Conservation (phyloP, 2,888 invertebrate species). For the Callinectes sapidus region DNA sequence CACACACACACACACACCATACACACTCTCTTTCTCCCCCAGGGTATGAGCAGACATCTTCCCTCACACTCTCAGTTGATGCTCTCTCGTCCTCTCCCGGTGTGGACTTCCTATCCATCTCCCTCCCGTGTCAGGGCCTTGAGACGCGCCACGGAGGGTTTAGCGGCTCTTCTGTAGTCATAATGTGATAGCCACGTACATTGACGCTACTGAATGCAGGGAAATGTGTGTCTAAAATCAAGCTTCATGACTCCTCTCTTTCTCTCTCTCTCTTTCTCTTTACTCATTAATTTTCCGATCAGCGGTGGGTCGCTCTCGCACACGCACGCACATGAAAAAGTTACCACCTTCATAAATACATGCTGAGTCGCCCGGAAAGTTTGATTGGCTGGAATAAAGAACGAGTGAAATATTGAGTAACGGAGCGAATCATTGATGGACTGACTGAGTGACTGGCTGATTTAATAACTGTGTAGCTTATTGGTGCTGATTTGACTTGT, state of each 20-base stretch:
- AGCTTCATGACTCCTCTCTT: neutral
- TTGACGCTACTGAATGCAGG: neutral
- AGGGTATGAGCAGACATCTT: neutral
- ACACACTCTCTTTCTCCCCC: neutral
- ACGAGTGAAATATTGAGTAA: conserved; percentile 4
- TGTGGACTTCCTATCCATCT: neutral
- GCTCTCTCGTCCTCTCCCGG: neutral
- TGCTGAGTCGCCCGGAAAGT: neutral
- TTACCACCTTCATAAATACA: conserved; percentile 3
- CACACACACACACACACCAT: neutral
- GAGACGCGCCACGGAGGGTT: neutral
- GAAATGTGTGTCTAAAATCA: neutral
- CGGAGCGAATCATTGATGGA: neutral
- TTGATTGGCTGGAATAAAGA: neutral
- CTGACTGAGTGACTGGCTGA: neutral
- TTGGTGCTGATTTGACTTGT: neutral
- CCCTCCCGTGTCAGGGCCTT: neutral
- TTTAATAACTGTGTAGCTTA: neutral
- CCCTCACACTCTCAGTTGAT: conserved; percentile 4
- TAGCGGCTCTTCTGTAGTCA: neutral
- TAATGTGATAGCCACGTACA: neutral
- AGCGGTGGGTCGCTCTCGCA: neutral
- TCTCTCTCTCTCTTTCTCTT: neutral
- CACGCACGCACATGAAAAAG: conserved; percentile 31
- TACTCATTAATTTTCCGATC: neutral